phyloP scores from a whole-genome alignment of 2,888 invertebrate genomes.

The Drosophila kambysellisi region DNA sequence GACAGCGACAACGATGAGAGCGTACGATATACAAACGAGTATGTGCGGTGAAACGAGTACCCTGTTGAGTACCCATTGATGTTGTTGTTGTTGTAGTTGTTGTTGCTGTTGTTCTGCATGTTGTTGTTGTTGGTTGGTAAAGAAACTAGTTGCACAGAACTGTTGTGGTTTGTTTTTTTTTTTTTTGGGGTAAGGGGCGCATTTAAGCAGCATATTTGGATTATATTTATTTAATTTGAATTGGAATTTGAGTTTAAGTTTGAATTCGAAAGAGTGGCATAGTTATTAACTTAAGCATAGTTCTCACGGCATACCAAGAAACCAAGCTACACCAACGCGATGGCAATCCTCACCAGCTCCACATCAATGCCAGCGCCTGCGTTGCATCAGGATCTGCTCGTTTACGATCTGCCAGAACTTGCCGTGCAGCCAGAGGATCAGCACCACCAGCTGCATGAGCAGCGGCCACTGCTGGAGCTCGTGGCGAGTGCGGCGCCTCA shows the following conservation, averaged over 20 bases:
- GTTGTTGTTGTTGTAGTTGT: conserved; percentile 33
- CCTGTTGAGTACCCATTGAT: conserved; percentile 30
- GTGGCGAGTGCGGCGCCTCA: conserved; percentile 79
- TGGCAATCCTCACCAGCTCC: background rate
- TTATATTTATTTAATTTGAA: conserved; percentile 63
- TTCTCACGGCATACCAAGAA: conserved; percentile 57
- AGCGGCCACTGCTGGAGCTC: conserved; percentile 83
- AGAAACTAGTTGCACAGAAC: conserved; percentile 14
- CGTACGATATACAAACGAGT: conserved; percentile 5
- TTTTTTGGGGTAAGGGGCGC: background rate
- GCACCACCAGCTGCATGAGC: conserved; percentile 81
- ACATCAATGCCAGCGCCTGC: conserved; percentile 71
- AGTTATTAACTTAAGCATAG: conserved; percentile 63
- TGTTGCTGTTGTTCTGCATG: conserved; percentile 26
- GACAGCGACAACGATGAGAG: conserved; percentile 55
- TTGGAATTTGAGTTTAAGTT: conserved; percentile 41
- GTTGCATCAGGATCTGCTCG: conserved; percentile 71
- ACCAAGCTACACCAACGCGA: conserved; percentile 19
- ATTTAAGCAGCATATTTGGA: conserved; percentile 61
- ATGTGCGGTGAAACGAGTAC: conserved; percentile 34
- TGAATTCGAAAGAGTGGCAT: conserved; percentile 55
- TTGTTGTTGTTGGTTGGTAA: conserved; percentile 23
- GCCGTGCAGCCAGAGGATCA: conserved; percentile 82
- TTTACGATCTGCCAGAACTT: conserved; percentile 82
- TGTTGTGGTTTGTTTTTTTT: background rate